Base-by-base conservation (phyloP, 2,113 vertebrate species). In the Zosterops pallidus region DNA sequence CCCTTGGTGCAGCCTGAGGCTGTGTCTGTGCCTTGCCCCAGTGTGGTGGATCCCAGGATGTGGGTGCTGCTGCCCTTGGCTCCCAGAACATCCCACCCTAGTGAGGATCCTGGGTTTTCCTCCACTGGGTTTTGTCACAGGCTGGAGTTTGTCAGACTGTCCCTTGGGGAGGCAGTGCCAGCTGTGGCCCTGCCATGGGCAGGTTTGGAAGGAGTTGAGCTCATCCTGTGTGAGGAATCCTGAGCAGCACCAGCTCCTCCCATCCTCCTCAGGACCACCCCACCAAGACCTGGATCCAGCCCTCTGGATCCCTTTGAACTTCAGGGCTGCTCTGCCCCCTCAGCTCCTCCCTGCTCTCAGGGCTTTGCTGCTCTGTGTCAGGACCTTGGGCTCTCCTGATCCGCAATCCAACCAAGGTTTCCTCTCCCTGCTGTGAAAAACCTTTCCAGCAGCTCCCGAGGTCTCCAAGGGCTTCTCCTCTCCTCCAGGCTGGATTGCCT, bases 111-210 rank as follows among this genome's bases (percentile, higher is more conserved):
- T 0, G 1, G 59, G 2, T 49, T 20, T 25, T 44, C 39, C 55
- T 74, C 23, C 37, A 0, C 1, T 0, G 8, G 44, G 17, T 39
- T 81, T 37, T 35, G n/a, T 28, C 2, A 0, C 35, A 4, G 24
- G 16, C 86, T 53, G 78, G 42, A 24, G 26, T 2, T 0, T 25
- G 60, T 19, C 64, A 9, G 33, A 4, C 29, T 2, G 47, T 49
- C 4, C 41, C 20, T 24, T 3, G 47, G 35, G 42, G 39, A 50
- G 49, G 41, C 53, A 37, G 25, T 64, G 70, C 47, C 49, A 63
- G 29, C 33, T 42, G 56, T 1, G 44, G 53, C 69, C 57, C 21
- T 56, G 67, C 83, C 47, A 6, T 9, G 26, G 64, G 50, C 69
- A 41, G 83, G 24, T 60, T 37, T 28, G 8, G 13, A 52, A 49